Conservation (phyloP, 1,140 invertebrate genomes). For the Amyelois transitella region DNA sequence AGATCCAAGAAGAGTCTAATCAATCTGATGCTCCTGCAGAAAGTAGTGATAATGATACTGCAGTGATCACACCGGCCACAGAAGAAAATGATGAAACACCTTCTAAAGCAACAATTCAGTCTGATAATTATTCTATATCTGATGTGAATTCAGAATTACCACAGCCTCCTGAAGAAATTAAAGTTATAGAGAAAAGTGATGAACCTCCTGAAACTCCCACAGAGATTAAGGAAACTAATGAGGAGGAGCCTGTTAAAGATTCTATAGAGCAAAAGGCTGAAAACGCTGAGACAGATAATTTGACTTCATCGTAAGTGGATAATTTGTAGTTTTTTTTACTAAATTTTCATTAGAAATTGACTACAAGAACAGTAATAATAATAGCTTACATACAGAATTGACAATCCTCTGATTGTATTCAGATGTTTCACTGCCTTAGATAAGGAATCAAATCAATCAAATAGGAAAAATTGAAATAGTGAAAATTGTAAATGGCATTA, state of each 20-base stretch:
- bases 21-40: constrained; percentile 23
- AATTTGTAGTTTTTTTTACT: neutral
- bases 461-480: no score
- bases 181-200: constrained; percentile 12
- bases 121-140: constrained; percentile 62
- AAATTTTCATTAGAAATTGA: neutral
- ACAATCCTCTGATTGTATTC: no score
- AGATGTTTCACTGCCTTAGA: no score
- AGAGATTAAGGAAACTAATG: constrained; percentile 15
- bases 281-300: neutral
- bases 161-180: constrained; percentile 17
- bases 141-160: constrained; percentile 60
- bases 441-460: no score
- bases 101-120: constrained; percentile 28
- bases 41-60: constrained; percentile 15
- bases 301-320: neutral
- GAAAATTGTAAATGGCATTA: no score
- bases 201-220: constrained; percentile 8
- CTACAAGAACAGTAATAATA: no score
- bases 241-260: constrained; percentile 3
- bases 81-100: constrained; percentile 14
- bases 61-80: constrained; percentile 14
- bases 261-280: constrained; percentile 7
- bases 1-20: constrained; percentile 32
- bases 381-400: no score